These are phyloP conservation scores for Cardiocondyla obscurior DNA, from an alignment of 1,140 invertebrate species.

Conservation along the genomic window DNA sequence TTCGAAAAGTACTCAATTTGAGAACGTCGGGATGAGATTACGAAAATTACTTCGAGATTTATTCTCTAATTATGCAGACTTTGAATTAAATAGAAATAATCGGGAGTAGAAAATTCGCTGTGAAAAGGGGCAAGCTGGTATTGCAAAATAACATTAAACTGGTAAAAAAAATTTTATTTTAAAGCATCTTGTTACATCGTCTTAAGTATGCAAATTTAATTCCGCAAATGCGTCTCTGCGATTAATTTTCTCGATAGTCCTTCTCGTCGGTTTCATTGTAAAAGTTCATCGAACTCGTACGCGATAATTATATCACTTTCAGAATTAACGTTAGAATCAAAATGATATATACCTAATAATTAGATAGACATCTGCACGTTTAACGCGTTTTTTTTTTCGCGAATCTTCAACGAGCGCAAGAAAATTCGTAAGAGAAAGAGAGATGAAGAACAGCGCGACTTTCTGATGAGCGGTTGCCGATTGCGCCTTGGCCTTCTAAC, in stretches of 20 bases:
- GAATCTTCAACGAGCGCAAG: neutral
- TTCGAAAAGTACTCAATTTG: constrained; percentile 54
- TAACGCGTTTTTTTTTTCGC: neutral
- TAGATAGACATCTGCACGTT: too few species aligned
- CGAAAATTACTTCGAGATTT: constrained; percentile 11
- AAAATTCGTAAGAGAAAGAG: constrained; percentile 13
- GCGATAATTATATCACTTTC: too few species aligned
- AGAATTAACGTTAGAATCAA: too few species aligned
- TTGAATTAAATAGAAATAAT: too few species aligned
- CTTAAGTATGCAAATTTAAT: neutral
- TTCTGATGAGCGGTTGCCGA: constrained; percentile 47
- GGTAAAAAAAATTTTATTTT: neutral
- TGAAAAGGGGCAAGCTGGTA: neutral
- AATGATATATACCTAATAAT: too few species aligned
- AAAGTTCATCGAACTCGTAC: too few species aligned
- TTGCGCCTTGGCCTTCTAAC: constrained; percentile 43
- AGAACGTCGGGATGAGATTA: neutral
- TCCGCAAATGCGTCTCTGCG: neutral
- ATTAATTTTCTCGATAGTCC: too few species aligned
- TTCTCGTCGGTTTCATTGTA: too few species aligned
- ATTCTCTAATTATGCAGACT: neutral
- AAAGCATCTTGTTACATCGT: neutral
- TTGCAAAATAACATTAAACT: neutral
- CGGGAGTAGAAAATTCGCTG: neutral
- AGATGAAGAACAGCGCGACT: constrained; percentile 22